Percentiles rank a stretch among this genome's conserved stretches.
phyloP scores from a whole-genome alignment of 2,113 vertebrate genomes.

The Glaucidium brasilianum region DNA sequence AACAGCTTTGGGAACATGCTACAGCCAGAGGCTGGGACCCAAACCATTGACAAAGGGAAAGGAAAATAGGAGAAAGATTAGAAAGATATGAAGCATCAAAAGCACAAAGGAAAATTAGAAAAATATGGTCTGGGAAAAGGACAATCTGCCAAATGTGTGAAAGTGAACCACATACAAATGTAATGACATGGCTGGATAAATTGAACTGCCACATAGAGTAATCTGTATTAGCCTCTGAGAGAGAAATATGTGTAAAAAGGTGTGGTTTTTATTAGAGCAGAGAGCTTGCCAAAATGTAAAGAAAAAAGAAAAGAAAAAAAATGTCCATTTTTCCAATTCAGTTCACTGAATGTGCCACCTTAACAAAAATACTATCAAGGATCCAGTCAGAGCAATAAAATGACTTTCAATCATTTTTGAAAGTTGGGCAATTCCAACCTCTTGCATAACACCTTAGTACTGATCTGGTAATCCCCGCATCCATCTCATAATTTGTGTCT shows the following conservation, averaged over 20 bases:
- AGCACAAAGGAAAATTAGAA: not conserved
- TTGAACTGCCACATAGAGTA: not conserved
- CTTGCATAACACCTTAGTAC: not conserved
- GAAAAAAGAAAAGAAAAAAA: not conserved
- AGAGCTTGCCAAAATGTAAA: not conserved
- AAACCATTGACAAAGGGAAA: not conserved
- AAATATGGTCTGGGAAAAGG: slow-evolving; percentile 23
- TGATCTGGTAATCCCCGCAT: not conserved
- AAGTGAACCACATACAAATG: not conserved
- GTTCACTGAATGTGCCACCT: not conserved
- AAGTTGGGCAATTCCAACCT: not conserved
- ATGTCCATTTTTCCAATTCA: not conserved
- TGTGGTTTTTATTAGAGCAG: not conserved
- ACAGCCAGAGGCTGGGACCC: not conserved
- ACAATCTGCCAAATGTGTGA: not conserved
- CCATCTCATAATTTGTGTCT: not conserved
- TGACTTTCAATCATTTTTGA: not conserved
- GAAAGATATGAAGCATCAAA: not conserved
- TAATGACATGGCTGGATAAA: not conserved
- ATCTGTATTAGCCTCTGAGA: not conserved
- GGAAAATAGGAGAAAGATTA: not conserved
- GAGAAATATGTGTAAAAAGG: not conserved
- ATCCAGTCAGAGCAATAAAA: not conserved
- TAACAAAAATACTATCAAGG: not conserved
- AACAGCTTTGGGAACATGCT: not conserved